phyloP scores from a whole-genome alignment of 2,888 invertebrate species.

The Empis livida region DNA sequence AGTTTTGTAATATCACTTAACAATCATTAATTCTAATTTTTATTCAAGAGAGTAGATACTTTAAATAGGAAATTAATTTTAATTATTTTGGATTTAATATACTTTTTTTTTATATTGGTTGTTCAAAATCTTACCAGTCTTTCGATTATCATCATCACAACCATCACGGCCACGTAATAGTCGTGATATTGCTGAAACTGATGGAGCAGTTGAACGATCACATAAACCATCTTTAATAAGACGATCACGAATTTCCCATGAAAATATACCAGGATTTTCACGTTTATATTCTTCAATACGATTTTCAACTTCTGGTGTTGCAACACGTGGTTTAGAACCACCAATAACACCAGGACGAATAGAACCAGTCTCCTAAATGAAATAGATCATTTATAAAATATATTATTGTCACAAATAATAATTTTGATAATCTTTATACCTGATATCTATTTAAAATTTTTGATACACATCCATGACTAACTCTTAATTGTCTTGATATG shows the following conservation, averaged over 20 bases:
- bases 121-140: conserved; percentile 13
- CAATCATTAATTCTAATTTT: conserved; percentile 10
- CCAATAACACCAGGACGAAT: conserved; percentile 91
- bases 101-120: conserved; percentile 12
- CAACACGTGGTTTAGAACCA: conserved; percentile 85
- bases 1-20: conserved; percentile 4
- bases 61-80: too few relatives aligned
- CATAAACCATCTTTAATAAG: conserved; percentile 64
- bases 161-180: conserved; percentile 58
- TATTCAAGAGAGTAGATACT: too few relatives aligned
- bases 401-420: too few relatives aligned
- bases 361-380: conserved; percentile 77
- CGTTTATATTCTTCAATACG: conserved; percentile 83
- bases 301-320: conserved; percentile 84
- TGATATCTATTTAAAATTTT: conserved; percentile 91
- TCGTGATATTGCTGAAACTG: conserved; percentile 71
- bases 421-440: conserved; percentile 25
- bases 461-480: conserved; percentile 94
- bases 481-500: conserved; percentile 84
- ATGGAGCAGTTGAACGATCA: conserved; percentile 45
- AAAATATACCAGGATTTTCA: conserved; percentile 87
- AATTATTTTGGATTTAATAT: too few relatives aligned
- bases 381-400: not conserved
- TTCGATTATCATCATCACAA: conserved; percentile 23
- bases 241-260: conserved; percentile 88